A percentile compares a stretch with the other conserved stretches of the same genome.
Evolutionary conservation across 2,888 invertebrate genomes (phyloP).

Genomic region (Sinohyriopsis cumingii): DNA sequence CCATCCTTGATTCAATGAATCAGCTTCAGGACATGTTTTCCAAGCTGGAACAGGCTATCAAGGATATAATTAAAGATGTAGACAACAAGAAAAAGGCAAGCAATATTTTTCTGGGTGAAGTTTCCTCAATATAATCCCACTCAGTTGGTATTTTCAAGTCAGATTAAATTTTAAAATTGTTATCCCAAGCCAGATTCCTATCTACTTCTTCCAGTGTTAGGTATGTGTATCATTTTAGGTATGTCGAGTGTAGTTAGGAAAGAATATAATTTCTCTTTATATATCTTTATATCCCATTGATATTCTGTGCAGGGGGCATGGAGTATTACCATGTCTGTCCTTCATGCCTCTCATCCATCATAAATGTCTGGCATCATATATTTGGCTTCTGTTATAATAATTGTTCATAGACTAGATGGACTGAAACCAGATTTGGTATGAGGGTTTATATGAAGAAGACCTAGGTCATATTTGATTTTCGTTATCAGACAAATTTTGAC

Average conservation of each 20-base stretch:
- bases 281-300: not conserved
- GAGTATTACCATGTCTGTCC: too few relatives aligned
- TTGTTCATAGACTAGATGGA: too few relatives aligned
- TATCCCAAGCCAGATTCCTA: not conserved
- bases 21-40: constrained; percentile 52
- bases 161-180: not conserved
- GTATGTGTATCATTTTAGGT: not conserved
- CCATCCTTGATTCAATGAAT: constrained; percentile 51
- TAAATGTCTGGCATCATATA: too few relatives aligned
- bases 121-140: not conserved
- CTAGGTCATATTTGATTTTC: too few relatives aligned
- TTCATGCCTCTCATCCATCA: too few relatives aligned
- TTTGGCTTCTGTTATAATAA: too few relatives aligned
- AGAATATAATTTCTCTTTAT: not conserved
- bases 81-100: constrained; percentile 62
- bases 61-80: constrained; percentile 54
- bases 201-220: too few relatives aligned
- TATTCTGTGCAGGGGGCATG: not conserved
- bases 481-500: too few relatives aligned
- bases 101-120: not conserved
- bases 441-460: too few relatives aligned
- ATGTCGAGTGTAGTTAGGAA: not conserved
- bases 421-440: too few relatives aligned
- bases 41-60: constrained; percentile 56
- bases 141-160: not conserved